Evolutionary conservation across 92 coral and sea anemone genomes (phyloP), one percentile per base, ranked within the genome.

Genomic region (Paragorgia papillata): DNA sequence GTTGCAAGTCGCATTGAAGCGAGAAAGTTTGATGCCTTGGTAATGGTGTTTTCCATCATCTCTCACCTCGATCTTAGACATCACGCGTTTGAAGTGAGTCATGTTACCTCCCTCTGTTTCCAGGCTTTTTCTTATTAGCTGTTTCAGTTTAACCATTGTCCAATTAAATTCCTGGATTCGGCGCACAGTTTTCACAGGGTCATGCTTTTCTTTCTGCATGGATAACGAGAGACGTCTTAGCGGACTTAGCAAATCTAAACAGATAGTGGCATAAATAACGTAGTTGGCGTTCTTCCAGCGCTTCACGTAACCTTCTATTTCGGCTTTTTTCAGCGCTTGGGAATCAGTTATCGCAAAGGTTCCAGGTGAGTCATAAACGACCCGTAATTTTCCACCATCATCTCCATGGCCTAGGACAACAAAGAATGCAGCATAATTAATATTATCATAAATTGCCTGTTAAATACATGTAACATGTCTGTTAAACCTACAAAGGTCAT

Each of bases 401-500:
- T 5, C 17, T 51, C 58, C 58, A 51, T 51, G n/a, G n/a, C n/a
- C n/a, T n/a, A n/a, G n/a, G n/a, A n/a, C n/a, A n/a, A n/a, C n/a
- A n/a, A n/a, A n/a, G n/a, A n/a, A n/a, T n/a, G n/a, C n/a, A n/a
- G n/a, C n/a, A n/a, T n/a, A n/a, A n/a, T n/a, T n/a, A n/a, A n/a
- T n/a, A n/a, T n/a, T n/a, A n/a, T n/a, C n/a, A n/a, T n/a, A n/a
- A n/a, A n/a, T n/a, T n/a, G n/a, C n/a, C n/a, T n/a, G n/a, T n/a
- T n/a, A n/a, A n/a, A n/a, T n/a, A n/a, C n/a, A n/a, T n/a, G n/a
- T n/a, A n/a, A n/a, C n/a, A n/a, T n/a, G n/a, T 28, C 19, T 57
- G 48, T 43, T 56, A 55, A 55, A n/a, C n/a, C n/a, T n/a, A 31
- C 80, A 55, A 74, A 56, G 28, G 46, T 27, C 80, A 74, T 63